A percentile compares a stretch with the other conserved stretches of the same genome.
These are phyloP conservation scores for Astyanax mexicanus DNA, from an alignment of 2,797 vertebrate genomes.

Conservation along the genomic window DNA sequence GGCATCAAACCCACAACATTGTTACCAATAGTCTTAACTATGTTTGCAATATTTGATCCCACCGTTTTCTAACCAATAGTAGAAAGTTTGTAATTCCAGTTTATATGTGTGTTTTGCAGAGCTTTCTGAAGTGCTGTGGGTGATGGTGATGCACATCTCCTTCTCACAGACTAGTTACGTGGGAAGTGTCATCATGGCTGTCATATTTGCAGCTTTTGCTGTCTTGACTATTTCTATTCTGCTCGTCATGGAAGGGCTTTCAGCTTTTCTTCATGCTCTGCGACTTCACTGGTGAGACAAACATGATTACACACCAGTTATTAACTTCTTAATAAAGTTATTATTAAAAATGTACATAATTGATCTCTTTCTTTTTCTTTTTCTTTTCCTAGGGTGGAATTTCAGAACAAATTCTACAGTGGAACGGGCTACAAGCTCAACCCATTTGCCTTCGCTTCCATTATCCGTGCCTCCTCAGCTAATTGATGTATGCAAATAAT, in stretches of 20 bases:
- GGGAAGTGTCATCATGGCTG: conserved; percentile 69
- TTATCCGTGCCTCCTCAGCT: conserved; percentile 18
- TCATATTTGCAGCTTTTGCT: conserved; percentile 78
- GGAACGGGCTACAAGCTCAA: conserved; percentile 60
- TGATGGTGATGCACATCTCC: conserved; percentile 83
- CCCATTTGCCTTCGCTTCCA: conserved; percentile 53
- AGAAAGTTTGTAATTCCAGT: too few species aligned
- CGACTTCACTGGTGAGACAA: conserved; percentile 85
- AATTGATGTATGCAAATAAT: conserved; percentile 21
- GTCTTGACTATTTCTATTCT: conserved; percentile 83
- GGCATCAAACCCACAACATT: too few species aligned
- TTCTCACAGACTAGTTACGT: conserved; percentile 61
- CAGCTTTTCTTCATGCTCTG: conserved; percentile 86
- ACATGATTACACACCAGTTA: background rate
- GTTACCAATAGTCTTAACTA: too few species aligned
- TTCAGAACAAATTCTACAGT: conserved; percentile 66
- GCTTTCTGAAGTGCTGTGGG: conserved; percentile 87
- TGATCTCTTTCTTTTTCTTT: background rate
- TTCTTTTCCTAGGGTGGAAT: conserved; percentile 54
- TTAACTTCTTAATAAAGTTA: too few species aligned
- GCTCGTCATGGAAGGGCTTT: conserved; percentile 89
- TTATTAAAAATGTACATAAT: too few species aligned
- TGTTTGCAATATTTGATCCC: too few species aligned
- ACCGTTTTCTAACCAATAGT: too few species aligned
- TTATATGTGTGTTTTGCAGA: conserved; percentile 72